Conservation (phyloP, 2,888 invertebrate species). For the Zele albiditarsus region DNA sequence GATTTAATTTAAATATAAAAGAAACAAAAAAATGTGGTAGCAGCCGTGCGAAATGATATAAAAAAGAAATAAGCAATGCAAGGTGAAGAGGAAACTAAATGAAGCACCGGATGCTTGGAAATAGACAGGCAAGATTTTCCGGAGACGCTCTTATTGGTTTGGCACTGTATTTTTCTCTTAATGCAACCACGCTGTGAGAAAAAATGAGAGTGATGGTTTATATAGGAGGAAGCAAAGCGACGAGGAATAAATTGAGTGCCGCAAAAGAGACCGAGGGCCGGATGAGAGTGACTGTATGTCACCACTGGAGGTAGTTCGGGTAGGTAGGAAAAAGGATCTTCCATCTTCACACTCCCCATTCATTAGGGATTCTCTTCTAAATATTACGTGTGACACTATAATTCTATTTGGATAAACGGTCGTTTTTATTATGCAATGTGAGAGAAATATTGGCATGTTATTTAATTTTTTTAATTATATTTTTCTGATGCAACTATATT, state of each 20-base stretch:
- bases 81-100: not conserved
- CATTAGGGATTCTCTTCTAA: not conserved
- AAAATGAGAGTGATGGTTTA: constrained; percentile 4
- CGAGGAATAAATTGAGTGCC: constrained; percentile 16
- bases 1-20: constrained; percentile 45
- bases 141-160: constrained; percentile 36
- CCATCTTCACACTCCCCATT: not conserved
- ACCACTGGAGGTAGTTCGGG: not conserved
- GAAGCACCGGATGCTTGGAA: not conserved
- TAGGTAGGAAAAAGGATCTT: not conserved
- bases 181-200: constrained; percentile 18
- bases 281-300: constrained; percentile 10
- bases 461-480: too few relatives aligned
- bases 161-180: constrained; percentile 30
- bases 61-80: not conserved
- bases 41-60: not conserved
- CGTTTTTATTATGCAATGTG: too few relatives aligned
- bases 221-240: not conserved
- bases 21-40: constrained; percentile 30
- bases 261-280: not conserved
- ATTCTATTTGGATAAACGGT: too few relatives aligned
- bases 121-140: not conserved
- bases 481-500: too few relatives aligned
- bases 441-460: too few relatives aligned
- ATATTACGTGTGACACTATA: too few relatives aligned